A percentile compares a stretch with the other conserved stretches of the same genome.
Evolutionary conservation across 2,113 vertebrate species (phyloP).

Genomic region (Saccopteryx leptura): DNA sequence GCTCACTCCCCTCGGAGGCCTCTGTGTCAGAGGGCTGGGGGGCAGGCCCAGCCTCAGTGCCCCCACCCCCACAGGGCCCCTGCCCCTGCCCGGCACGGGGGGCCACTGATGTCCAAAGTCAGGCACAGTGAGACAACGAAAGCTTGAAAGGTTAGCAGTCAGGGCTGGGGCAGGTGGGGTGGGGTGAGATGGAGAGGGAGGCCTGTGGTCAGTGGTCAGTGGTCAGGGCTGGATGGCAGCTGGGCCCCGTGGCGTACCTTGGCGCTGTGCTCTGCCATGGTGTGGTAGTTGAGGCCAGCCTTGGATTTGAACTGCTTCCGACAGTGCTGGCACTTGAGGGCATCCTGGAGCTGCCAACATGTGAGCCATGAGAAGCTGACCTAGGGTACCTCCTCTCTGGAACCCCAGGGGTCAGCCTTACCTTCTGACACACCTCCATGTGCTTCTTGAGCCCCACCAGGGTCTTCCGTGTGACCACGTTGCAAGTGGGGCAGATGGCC

Average conservation of each 20-base stretch:
- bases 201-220: not conserved
- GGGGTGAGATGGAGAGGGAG: too few species aligned
- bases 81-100: not conserved
- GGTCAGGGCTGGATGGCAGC: not conserved
- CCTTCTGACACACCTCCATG: constrained; percentile 99
- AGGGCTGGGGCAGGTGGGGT: not conserved
- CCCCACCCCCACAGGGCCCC: not conserved
- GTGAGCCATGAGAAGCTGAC: not conserved
- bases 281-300: constrained; percentile 98
- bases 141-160: not conserved
- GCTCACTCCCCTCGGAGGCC: constrained; percentile 90
- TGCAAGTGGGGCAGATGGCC: constrained; percentile 96
- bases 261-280: constrained; percentile 96
- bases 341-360: constrained; percentile 94
- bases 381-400: not conserved
- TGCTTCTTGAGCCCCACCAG: constrained; percentile 97
- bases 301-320: constrained; percentile 99
- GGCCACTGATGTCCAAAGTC: not conserved
- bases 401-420: constrained; percentile 78
- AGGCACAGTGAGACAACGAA: not conserved
- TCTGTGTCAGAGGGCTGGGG: constrained; percentile 91
- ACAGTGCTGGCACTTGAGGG: constrained; percentile 98
- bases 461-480: constrained; percentile 95
- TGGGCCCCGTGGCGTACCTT: constrained; percentile 89
- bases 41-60: constrained; percentile 75